Base-by-base conservation (phyloP, 1,140 invertebrate species). In the Cyrtorhinus lividipennis region DNA sequence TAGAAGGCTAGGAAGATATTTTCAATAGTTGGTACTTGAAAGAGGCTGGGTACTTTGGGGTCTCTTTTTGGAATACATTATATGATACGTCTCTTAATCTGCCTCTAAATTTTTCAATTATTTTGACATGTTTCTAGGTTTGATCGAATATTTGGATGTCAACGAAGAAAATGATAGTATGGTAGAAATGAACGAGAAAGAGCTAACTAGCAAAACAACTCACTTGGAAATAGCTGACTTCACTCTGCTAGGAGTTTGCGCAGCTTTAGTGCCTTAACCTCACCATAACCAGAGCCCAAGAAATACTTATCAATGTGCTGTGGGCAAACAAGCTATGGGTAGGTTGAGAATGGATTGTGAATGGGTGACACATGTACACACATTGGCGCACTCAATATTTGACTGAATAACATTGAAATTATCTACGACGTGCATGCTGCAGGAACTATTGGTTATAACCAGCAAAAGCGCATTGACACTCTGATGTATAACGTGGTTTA, bases 221-320 rank as follows among this genome's bases (percentile, higher is more conserved):
- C 95, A 98, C 78, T 75, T 99, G 63, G 95, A 99, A 80, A 96
- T 99, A 64, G 95, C 97, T 66, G 91, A 95, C 0, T 99, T 98
- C 71, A 96, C 95, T 0, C 76, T 99, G 46, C 77, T 99, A 3
- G 96, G 93, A 1, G 94, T 98, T 13, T 97, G 94, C 76, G 96
- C 96, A 0, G 95, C 95, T 2, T 76, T 99, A 0, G 91, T 99
- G 48, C 96, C 97, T 0, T 99, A 95, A 76, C 97, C 96, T 0
- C 93, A 99, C 77, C 95, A 99, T 71, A 99, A 99, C 77, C 97
- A 99, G 76, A 95, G 91, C 73, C 97, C 97, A 1, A 83, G 97
- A 67, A 99, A 99, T 72, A 99, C 97, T 0, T 99, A 99, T 76
- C 97, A 99, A 74, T 99, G 97, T 78, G 96, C 97, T 78, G 99